Percentiles rank a stretch among this genome's conserved stretches.
Evolutionary conservation across 2,888 invertebrate genomes (phyloP).

Genomic region (Zygothrica quintamaculata): DNA sequence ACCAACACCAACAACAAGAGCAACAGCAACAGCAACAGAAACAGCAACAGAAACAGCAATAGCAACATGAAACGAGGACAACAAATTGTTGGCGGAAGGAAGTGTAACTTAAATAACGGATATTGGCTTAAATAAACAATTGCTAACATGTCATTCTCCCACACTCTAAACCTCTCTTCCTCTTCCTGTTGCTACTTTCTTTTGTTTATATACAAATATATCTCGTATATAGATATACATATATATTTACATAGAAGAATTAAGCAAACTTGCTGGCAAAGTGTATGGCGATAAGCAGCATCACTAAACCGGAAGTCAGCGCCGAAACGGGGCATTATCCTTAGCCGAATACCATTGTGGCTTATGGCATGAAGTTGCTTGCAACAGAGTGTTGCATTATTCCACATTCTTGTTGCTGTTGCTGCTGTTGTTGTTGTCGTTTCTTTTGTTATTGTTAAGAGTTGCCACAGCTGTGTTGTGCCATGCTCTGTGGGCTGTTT

Average conservation of each 20-base stretch:
- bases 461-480: slow-evolving; percentile 59
- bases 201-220: not conserved
- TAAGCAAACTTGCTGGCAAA: slow-evolving; percentile 36
- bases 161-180: not conserved
- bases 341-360: too few relatives aligned
- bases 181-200: slow-evolving; percentile 14
- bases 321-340: slow-evolving; percentile 1
- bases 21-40: slow-evolving; percentile 25
- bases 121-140: slow-evolving; percentile 80
- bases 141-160: slow-evolving; percentile 43
- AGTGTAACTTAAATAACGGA: slow-evolving; percentile 77
- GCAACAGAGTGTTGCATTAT: slow-evolving; percentile 42
- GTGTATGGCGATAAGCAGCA: slow-evolving; percentile 54
- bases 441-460: slow-evolving; percentile 31
- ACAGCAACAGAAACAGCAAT: slow-evolving; percentile 28
- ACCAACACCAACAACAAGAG: slow-evolving; percentile 23
- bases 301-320: slow-evolving; percentile 59
- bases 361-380: slow-evolving; percentile 46
- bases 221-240: not conserved
- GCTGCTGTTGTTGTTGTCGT: slow-evolving; percentile 9
- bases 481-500: slow-evolving; percentile 50
- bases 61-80: slow-evolving; percentile 25
- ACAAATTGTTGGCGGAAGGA: slow-evolving; percentile 75
- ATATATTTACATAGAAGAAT: slow-evolving; percentile 1
- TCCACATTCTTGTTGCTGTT: slow-evolving; percentile 41